Percentiles rank a stretch among this genome's conserved stretches.
phyloP scores from a whole-genome alignment of 2,888 invertebrate genomes.

The Campopleginae sp. region DNA sequence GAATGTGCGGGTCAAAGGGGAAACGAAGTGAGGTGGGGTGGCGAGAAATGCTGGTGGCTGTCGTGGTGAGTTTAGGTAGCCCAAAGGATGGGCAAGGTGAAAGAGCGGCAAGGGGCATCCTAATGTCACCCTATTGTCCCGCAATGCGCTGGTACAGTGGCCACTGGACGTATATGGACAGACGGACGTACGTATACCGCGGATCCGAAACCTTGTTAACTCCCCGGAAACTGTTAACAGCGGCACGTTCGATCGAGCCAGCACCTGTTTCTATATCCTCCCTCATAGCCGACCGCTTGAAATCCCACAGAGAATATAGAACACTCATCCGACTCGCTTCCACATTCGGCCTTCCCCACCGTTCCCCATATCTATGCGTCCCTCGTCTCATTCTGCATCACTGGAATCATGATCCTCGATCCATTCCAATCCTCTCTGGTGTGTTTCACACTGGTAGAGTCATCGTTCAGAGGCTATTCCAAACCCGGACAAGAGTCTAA shows the following conservation, averaged over 20 bases:
- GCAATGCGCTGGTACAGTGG: constrained; percentile 71
- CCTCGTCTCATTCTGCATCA: constrained; percentile 35
- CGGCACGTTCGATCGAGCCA: constrained; percentile 75
- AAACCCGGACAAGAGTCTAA: constrained; percentile 36
- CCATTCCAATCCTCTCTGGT: constrained; percentile 45
- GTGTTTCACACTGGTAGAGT: constrained; percentile 32
- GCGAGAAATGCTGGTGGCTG: constrained; percentile 45
- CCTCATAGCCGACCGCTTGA: constrained; percentile 53
- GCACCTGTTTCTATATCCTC: constrained; percentile 59
- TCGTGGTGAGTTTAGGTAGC: constrained; percentile 73
- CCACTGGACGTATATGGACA: constrained; percentile 48
- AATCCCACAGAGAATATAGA: constrained; percentile 54
- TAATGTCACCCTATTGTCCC: constrained; percentile 81
- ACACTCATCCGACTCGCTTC: constrained; percentile 19
- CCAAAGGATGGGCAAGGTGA: constrained; percentile 54
- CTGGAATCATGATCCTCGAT: constrained; percentile 61
- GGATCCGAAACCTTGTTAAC: constrained; percentile 82
- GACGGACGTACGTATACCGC: constrained; percentile 61
- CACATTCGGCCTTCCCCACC: not conserved
- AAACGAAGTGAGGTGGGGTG: constrained; percentile 23
- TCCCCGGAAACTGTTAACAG: constrained; percentile 82
- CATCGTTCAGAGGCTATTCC: constrained; percentile 57
- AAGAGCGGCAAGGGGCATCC: constrained; percentile 63
- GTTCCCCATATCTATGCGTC: constrained; percentile 7
- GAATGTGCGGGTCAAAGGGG: constrained; percentile 37